These are phyloP conservation scores for Salvator merianae DNA, from an alignment of 2,113 vertebrate genomes.

Conservation along the genomic window DNA sequence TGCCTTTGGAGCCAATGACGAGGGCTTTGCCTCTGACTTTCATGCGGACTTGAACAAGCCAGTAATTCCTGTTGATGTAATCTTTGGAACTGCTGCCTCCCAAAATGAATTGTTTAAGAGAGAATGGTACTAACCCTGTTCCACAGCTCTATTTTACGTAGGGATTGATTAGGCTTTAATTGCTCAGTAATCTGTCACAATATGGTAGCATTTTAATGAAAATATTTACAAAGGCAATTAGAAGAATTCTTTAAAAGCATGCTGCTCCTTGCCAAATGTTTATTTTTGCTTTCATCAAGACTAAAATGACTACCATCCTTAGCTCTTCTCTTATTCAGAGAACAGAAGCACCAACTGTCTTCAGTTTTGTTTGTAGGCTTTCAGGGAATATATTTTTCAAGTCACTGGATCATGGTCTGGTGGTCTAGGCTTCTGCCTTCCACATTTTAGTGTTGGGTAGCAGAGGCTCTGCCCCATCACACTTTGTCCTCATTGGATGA, in stretches of 20 bases:
- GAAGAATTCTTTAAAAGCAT: conserved; percentile 34
- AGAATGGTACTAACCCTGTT: conserved; percentile 40
- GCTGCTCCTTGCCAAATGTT: conserved; percentile 27
- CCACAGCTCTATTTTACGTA: conserved; percentile 29
- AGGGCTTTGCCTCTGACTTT: conserved; percentile 35
- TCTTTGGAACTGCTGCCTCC: conserved; percentile 40
- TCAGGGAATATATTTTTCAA: fast-evolving
- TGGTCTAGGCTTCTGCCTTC: too few relatives aligned
- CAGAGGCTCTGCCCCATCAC: too few relatives aligned
- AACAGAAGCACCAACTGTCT: not conserved
- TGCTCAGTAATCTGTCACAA: conserved; percentile 61
- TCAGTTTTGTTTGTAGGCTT: conserved; percentile 29
- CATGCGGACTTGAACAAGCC: not conserved
- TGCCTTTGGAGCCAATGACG: conserved; percentile 27
- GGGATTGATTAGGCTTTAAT: conserved; percentile 62
- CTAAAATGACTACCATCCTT: conserved; percentile 42
- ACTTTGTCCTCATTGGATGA: too few relatives aligned
- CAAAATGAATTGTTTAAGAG: conserved; percentile 16
- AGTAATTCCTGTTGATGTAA: conserved; percentile 34
- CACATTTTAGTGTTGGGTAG: too few relatives aligned
- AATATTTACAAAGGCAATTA: conserved; percentile 55
- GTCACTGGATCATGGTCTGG: too few relatives aligned
- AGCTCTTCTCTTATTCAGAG: not conserved
- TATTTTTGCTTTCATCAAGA: conserved; percentile 49
- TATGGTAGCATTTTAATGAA: conserved; percentile 51